These are phyloP conservation scores for Epinephelus moara DNA, from an alignment of 2,113 vertebrate genomes.

Conservation along the genomic window DNA sequence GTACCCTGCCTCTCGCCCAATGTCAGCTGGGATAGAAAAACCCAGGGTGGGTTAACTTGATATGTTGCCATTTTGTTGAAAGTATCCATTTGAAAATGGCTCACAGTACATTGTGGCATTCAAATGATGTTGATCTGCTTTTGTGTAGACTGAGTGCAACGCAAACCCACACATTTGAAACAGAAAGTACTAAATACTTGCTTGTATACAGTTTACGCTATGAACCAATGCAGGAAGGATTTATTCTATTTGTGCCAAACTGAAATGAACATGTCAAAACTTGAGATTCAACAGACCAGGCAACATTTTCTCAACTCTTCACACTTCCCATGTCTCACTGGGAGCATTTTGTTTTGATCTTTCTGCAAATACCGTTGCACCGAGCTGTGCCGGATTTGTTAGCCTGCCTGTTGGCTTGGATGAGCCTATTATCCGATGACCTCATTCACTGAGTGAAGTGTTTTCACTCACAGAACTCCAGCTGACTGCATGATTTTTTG, in stretches of 20 bases:
- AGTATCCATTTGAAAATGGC: neutral
- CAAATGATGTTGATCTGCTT: neutral
- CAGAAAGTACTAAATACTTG: too few relatives aligned
- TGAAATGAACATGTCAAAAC: conserved; percentile 2
- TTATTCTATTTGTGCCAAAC: neutral
- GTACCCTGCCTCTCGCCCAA: too few relatives aligned
- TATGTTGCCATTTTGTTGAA: neutral
- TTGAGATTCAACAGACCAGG: neutral
- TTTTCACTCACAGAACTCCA: conserved; percentile 30
- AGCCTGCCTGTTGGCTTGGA: conserved; percentile 15
- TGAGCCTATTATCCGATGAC: conserved; percentile 43
- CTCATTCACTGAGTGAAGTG: conserved; percentile 46
- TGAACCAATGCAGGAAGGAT: neutral
- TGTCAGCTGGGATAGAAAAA: neutral
- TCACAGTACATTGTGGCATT: neutral
- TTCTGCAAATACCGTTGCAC: conserved; percentile 16
- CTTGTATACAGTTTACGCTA: too few relatives aligned
- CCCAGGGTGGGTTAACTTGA: neutral
- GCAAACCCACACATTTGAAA: neutral
- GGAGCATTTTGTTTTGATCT: conserved; percentile 3
- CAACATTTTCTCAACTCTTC: neutral
- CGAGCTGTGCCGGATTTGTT: conserved; percentile 14
- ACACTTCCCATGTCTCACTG: neutral
- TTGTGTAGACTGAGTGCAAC: neutral
- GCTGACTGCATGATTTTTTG: conserved; percentile 19